Percentiles rank a stretch among this genome's conserved stretches.
Evolutionary conservation across 2,797 vertebrate genomes (phyloP).

Genomic region (Diglossa cyanea): DNA sequence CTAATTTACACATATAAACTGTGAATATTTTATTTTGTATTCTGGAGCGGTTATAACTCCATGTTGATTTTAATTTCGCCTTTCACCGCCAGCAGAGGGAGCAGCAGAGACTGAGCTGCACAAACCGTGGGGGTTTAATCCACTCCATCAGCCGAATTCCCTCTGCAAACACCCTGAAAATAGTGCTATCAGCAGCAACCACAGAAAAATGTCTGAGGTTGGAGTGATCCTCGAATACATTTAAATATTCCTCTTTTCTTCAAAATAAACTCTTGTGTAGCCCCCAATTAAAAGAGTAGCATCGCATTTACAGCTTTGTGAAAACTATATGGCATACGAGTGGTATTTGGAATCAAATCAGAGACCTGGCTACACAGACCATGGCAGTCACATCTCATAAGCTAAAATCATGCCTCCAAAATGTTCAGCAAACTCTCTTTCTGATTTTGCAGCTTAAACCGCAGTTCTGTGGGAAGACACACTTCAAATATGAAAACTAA

Average conservation of each 20-base stretch:
- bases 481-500: neutral
- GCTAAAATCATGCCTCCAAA: neutral
- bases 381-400: neutral
- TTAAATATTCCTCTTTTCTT: neutral
- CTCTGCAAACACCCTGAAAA: neutral
- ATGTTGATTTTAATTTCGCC: neutral
- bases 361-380: neutral
- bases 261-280: neutral
- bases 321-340: neutral
- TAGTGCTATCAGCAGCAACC: neutral
- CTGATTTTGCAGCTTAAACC: conserved; percentile 13
- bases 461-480: neutral
- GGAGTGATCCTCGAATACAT: neutral
- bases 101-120: conserved; percentile 49
- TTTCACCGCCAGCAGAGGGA: conserved; percentile 78
- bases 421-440: neutral
- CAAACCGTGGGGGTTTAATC: neutral
- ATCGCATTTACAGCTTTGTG: neutral
- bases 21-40: conserved; percentile 4
- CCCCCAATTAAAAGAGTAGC: neutral
- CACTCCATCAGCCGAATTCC: neutral
- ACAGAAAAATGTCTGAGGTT: neutral
- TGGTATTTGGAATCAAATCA: neutral
- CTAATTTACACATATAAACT: neutral
- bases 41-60: neutral